These are phyloP conservation scores for Myrmecobius fasciatus DNA, from an alignment of 2,113 vertebrate species.

Conservation along the genomic window DNA sequence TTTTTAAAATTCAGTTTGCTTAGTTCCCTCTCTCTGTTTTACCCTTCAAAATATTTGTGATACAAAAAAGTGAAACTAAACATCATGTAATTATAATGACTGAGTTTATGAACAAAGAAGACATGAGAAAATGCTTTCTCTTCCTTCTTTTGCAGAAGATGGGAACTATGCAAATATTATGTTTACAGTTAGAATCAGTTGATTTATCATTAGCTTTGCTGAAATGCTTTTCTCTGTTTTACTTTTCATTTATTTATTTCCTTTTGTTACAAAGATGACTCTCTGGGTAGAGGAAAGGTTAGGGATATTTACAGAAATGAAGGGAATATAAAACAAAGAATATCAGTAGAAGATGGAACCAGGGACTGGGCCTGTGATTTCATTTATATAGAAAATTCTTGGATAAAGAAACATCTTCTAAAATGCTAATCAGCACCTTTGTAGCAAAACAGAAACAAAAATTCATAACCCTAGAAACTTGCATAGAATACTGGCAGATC, in stretches of 20 bases:
- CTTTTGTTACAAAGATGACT: background rate
- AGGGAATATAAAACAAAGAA: background rate
- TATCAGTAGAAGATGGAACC: background rate
- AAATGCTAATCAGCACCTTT: background rate
- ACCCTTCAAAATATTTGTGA: background rate
- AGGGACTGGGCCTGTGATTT: background rate
- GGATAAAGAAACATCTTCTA: background rate
- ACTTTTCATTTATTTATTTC: background rate
- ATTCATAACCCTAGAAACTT: background rate
- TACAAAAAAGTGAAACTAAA: background rate
- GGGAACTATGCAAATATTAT: background rate
- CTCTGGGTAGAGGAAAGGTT: background rate
- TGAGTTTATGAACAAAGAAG: background rate
- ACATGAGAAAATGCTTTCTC: background rate
- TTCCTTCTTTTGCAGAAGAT: background rate
- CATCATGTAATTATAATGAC: background rate
- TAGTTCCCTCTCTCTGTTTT: background rate
- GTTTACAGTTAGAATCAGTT: background rate
- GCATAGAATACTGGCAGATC: background rate
- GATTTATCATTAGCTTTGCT: background rate
- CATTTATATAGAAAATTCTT: background rate
- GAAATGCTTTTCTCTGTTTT: background rate
- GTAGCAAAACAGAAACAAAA: background rate
- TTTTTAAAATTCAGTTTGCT: background rate
- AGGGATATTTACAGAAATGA: background rate